phyloP scores from a whole-genome alignment of 2,797 vertebrate genomes.

The Cetoscarus ocellatus region DNA sequence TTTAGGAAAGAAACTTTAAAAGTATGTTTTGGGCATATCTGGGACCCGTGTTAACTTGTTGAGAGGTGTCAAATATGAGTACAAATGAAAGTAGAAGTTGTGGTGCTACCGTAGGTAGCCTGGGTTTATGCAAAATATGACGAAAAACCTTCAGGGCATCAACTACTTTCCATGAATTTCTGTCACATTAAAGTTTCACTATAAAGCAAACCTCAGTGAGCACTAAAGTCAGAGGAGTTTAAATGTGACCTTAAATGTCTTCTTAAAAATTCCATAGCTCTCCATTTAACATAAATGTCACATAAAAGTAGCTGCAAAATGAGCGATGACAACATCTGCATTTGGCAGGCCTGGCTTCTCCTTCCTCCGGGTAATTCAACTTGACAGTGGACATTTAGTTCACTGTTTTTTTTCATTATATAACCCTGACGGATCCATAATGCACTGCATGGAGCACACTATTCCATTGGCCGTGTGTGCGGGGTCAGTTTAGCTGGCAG shows the following conservation, averaged over 20 bases:
- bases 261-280: background rate
- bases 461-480: constrained; percentile 38
- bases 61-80: no score
- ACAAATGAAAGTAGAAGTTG: background rate
- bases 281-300: background rate
- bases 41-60: no score
- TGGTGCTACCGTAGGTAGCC: background rate
- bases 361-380: constrained; percentile 27
- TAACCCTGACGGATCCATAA: constrained; percentile 58
- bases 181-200: background rate
- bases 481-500: constrained; percentile 36
- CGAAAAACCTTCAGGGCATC: background rate
- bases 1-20: no score
- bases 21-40: no score
- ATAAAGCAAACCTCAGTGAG: background rate
- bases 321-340: background rate
- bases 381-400: constrained; percentile 45
- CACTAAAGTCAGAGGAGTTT: background rate
- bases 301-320: background rate
- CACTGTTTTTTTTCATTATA: constrained; percentile 41
- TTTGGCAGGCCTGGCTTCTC: constrained; percentile 9
- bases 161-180: background rate
- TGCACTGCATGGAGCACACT: constrained; percentile 3
- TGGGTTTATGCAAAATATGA: background rate
- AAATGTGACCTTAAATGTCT: background rate